Evolutionary conservation across 2,888 invertebrate species (phyloP), one percentile per base, ranked within the genome.

Genomic region (Melanargia galathea): DNA sequence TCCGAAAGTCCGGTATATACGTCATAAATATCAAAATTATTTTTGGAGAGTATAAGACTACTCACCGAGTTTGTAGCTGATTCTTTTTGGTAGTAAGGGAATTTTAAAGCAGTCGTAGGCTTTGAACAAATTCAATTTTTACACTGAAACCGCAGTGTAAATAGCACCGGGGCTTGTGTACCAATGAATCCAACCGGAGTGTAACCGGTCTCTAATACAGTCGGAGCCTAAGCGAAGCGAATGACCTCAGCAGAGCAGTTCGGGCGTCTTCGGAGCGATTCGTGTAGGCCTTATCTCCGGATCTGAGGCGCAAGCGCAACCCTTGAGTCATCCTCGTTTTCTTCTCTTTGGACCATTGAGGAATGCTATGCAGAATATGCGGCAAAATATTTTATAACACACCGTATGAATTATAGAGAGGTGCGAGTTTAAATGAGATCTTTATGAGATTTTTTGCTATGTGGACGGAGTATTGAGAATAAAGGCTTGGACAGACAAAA

Each of bases 291-390:
- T 83, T 89, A 88, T 88, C 88, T 83, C 68, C 73, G 69, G 73
- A 89, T 88, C 87, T 81, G 70, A 75, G 76, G 77, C 81, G 82
- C 85, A 73, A 67, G 81, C 87, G 87, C 88, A 87, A 82, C 84
- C 83, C 83, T 73, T 68, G 72, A 67, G 65, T 67, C 65, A 62
- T 67, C 64, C 65, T 68, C 62, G 59, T 69, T 73, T 52, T 71
- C 70, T 69, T 68, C 63, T 49, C 46, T 69, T 65, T 67, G 63
- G 49, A 55, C 51, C 49, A 45, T 55, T 49, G 60, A 62, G 55
- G 61, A 67, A 64, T 60, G 60, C 52, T 63, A 65, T 67, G 63
- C 67, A 63, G 55, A 65, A 67, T 64, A 67, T 66, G 62, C 57
- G 45, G 55, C 52, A 30, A 52, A 62, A 56, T 62, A 51, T 66